Base-by-base conservation (phyloP, 2,113 vertebrate genomes). In the Larimichthys crocea region DNA sequence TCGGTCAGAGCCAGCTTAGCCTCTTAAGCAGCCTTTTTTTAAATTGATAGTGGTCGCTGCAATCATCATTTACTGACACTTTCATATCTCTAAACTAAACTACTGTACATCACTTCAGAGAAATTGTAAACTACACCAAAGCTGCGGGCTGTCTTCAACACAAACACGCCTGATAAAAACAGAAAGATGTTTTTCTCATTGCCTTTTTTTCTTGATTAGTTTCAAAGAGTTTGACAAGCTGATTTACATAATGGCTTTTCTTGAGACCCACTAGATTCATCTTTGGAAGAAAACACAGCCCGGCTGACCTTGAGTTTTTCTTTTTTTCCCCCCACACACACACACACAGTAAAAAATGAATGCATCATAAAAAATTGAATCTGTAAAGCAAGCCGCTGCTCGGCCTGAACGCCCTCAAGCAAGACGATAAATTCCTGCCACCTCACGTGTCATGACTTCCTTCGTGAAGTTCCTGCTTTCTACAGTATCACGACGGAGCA, bases 191-290 rank as follows among this genome's bases (percentile, higher is more conserved):
- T 15, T 35, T 15, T n/a, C n/a, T 56, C 6, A 10, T 3, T 49
- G 29, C 22, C 26, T 57, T 26, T 48, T 48, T 69, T 3, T 10
- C 16, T 20, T 42, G 46, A 65, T 44, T 53, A 12, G 65, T 59
- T 55, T 63, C 10, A 75, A 65, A 52, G 22, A 80, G 26, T 48
- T 1, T 14, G 5, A 46, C 60, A 8, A 19, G 82, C 24, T 64
- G 63, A 64, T 86, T 85, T 86, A 77, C 66, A 86, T 57, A 75
- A 84, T 46, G 80, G 29, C 46, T 64, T 71, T 72, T 68, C 68
- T 55, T 69, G 20, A 64, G 48, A 68, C 60, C 31, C 42, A 42
- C 44, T n/a, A 46, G 22, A 85, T 80, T 72, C 57, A 88, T 85
- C 42, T 75, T 72, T 14, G 5, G 14, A 40, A 42, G 42, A 31